Percentiles rank a stretch among this genome's conserved stretches.
These are phyloP conservation scores for Dasyurus viverrinus DNA, from an alignment of 2,113 vertebrate genomes.

Conservation along the genomic window DNA sequence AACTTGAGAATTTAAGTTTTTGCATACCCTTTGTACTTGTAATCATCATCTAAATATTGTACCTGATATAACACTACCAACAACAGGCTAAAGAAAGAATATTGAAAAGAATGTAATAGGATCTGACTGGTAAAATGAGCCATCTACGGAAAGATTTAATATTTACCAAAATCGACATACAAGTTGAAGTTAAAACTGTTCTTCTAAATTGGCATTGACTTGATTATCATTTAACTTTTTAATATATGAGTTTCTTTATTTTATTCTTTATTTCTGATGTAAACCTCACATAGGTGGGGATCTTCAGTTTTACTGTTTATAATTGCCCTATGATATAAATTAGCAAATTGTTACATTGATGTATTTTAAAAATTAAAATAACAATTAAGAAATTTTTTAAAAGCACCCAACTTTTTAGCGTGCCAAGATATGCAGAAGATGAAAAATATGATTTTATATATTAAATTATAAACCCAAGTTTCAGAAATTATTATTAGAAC, in stretches of 20 bases:
- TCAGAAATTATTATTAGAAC: not conserved
- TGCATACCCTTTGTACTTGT: not conserved
- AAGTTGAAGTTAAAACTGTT: not conserved
- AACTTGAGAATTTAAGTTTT: not conserved
- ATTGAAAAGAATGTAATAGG: not conserved
- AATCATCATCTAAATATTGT: not conserved
- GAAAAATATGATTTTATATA: not conserved
- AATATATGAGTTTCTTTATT: not conserved
- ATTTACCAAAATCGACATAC: not conserved
- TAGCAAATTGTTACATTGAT: not conserved
- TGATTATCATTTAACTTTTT: not conserved
- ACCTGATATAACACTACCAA: not conserved
- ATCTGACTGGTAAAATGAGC: not conserved
- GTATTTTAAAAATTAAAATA: not conserved
- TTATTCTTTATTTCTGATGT: not conserved
- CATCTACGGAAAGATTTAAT: not conserved
- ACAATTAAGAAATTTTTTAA: not conserved
- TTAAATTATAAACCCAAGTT: not conserved
- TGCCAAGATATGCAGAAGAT: not conserved
- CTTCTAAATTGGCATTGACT: not conserved
- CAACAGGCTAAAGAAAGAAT: not conserved
- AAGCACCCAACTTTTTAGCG: not conserved
- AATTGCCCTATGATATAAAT: not conserved
- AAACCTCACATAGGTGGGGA: not conserved
- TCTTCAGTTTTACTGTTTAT: not conserved